Base-by-base conservation (phyloP, 1,140 invertebrate species). In the Leptinotarsa undecemlineata region DNA sequence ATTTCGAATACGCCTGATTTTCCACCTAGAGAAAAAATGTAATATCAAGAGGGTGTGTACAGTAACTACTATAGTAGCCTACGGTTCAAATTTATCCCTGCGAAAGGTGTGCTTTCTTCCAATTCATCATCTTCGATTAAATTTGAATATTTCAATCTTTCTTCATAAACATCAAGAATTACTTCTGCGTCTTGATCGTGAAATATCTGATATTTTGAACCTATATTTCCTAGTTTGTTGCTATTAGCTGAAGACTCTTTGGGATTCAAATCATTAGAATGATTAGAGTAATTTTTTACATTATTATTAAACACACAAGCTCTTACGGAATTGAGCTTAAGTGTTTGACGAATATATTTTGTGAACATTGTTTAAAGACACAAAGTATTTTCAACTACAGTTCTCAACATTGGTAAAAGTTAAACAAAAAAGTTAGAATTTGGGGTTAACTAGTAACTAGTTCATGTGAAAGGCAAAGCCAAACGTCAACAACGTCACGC, bases 1-100 rank as follows among this genome's bases (percentile, higher is more conserved):
- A 98, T 89, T 57, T 85, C 83, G 75, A 78, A 85, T 51, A 85
- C 84, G 26, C 81, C 77, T 72, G 17, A 70, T 68, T 74, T 61
- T 23, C 80, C 80, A 20, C 78, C 81, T 76, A 71, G n/a, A 77
- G 51, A 57, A 19, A 42, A 42, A 42, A 42, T 11, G 11, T 1
- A 42, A 42, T 42, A 42, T 42, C 33, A 42, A 42, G 33, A 42
- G 33, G 33, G 33, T 42, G 33, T 42, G 33, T 42, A 42, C 0
- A 11, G 2, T 42, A 11, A 42, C 33, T 42, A 11, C 8, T 11
- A 42, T 42, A 42, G 8, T 42, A 42, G 33, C 33, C 33, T 42
- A 42, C 33, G 33, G 33, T 42, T 42, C 33, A 82, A 64, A 73
- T 82, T 82, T 60, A 82, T 33, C 23, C 78, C 80, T 63, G 71